phyloP scores from a whole-genome alignment of 2,113 vertebrate genomes.

The Mustela nigripes region DNA sequence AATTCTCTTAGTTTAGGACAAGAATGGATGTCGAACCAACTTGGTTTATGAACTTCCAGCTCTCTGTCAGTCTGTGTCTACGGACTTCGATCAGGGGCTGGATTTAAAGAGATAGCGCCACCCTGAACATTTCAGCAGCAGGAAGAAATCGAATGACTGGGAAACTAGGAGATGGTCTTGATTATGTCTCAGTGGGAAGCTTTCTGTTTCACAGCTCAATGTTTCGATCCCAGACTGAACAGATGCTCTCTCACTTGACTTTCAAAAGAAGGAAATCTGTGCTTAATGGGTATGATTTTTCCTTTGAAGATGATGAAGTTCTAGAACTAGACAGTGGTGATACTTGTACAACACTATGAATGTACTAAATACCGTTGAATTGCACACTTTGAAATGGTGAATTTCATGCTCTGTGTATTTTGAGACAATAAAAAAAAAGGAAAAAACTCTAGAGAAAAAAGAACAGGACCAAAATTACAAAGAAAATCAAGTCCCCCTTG shows the following conservation, averaged over 20 bases:
- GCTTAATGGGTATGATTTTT: not conserved
- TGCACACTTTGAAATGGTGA: not conserved
- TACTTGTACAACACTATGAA: not conserved
- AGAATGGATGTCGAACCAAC: not conserved
- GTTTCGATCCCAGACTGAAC: not conserved
- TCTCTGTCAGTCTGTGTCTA: not conserved
- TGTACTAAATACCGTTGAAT: not conserved
- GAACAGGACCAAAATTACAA: not conserved
- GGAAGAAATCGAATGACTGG: not conserved
- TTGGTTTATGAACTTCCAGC: not conserved
- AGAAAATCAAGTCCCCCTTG: not conserved
- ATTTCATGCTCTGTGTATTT: not conserved
- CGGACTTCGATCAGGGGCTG: not conserved
- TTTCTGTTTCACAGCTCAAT: not conserved
- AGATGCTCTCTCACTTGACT: not conserved
- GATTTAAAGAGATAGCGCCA: not conserved
- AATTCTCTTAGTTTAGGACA: not conserved
- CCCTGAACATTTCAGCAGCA: not conserved
- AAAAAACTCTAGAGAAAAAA: not conserved
- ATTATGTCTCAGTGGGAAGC: not conserved
- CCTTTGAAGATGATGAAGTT: not conserved
- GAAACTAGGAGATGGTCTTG: not conserved
- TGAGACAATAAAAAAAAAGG: not conserved
- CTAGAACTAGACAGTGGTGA: not conserved
- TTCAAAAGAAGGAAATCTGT: constrained; percentile 5